These are phyloP conservation scores for Agrochola litura DNA, from an alignment of 2,888 invertebrate species.

Conservation along the genomic window DNA sequence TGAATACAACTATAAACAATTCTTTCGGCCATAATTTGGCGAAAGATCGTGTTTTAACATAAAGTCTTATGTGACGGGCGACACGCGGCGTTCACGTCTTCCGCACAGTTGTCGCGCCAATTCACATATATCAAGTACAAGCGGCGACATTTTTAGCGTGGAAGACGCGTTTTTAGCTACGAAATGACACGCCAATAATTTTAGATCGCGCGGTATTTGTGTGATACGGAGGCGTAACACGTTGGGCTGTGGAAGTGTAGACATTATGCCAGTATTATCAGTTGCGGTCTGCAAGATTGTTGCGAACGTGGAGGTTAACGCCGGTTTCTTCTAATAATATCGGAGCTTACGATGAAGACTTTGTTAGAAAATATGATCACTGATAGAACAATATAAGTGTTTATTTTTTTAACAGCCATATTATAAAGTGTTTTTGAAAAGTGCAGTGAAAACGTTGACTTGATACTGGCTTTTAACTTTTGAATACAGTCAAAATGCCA, in stretches of 20 bases:
- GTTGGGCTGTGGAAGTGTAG: constrained; percentile 23
- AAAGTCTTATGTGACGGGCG: constrained; percentile 32
- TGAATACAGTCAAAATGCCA: constrained; percentile 92
- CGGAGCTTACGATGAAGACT: neutral
- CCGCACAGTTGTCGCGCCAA: constrained; percentile 72
- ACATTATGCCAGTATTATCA: constrained; percentile 61
- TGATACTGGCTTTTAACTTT: neutral
- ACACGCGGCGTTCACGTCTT: constrained; percentile 54
- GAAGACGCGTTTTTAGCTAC: constrained; percentile 73
- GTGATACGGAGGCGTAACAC: constrained; percentile 45
- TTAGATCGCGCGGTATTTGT: constrained; percentile 67
- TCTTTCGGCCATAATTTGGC: constrained; percentile 16
- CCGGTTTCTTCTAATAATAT: neutral
- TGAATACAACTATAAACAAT: constrained; percentile 39
- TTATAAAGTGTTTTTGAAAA: neutral
- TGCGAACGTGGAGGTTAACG: constrained; percentile 28
- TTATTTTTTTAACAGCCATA: neutral
- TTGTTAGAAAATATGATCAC: neutral
- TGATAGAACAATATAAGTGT: neutral
- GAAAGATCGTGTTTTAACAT: constrained; percentile 27
- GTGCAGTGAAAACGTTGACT: constrained; percentile 19
- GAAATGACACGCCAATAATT: constrained; percentile 73
- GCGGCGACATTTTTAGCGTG: constrained; percentile 81
- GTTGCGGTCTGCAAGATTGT: constrained; percentile 61
- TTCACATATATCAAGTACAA: constrained; percentile 80